A percentile compares a stretch with the other conserved stretches of the same genome.
Evolutionary conservation across 2,113 vertebrate genomes (phyloP).

Genomic region (Rhegmatorhina hoffmannsi): DNA sequence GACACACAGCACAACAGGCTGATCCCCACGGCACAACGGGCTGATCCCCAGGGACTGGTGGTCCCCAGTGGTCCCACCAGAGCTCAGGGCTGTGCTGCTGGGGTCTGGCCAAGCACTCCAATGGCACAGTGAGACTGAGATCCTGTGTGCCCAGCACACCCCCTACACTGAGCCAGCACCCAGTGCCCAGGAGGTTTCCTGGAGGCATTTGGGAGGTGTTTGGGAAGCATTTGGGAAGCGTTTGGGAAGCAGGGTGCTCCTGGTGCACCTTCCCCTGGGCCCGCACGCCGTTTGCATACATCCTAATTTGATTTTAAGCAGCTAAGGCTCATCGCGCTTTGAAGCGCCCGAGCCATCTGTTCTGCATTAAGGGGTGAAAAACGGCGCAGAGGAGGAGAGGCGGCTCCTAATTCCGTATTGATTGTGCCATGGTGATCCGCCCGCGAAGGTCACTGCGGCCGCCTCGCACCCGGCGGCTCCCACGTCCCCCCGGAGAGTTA

Average conservation of each 20-base stretch:
- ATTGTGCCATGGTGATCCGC: neutral
- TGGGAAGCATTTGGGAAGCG: fast-evolving
- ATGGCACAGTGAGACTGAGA: neutral
- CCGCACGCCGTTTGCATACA: neutral
- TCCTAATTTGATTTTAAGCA: slow-evolving; percentile 64
- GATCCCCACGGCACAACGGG: fast-evolving
- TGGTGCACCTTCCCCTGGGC: neutral
- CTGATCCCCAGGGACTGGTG: neutral
- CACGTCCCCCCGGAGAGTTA: neutral
- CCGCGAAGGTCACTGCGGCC: neutral
- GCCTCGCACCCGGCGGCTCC: neutral
- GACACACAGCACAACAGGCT: fast-evolving
- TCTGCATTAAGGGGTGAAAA: slow-evolving; percentile 29
- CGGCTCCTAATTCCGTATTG: neutral
- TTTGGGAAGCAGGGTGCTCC: neutral
- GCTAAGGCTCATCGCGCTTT: slow-evolving; percentile 46
- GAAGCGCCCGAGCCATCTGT: slow-evolving; percentile 44
- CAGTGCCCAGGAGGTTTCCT: fast-evolving
- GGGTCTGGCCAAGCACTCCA: fast-evolving
- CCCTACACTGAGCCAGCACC: neutral
- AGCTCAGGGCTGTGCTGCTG: neutral
- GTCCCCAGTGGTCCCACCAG: neutral
- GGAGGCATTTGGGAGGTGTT: neutral
- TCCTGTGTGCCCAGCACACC: fast-evolving
- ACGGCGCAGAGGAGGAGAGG: neutral